Evolutionary conservation across 2,797 vertebrate species (phyloP), one percentile per base, ranked within the genome.

Genomic region (Ceyx erithaca): DNA sequence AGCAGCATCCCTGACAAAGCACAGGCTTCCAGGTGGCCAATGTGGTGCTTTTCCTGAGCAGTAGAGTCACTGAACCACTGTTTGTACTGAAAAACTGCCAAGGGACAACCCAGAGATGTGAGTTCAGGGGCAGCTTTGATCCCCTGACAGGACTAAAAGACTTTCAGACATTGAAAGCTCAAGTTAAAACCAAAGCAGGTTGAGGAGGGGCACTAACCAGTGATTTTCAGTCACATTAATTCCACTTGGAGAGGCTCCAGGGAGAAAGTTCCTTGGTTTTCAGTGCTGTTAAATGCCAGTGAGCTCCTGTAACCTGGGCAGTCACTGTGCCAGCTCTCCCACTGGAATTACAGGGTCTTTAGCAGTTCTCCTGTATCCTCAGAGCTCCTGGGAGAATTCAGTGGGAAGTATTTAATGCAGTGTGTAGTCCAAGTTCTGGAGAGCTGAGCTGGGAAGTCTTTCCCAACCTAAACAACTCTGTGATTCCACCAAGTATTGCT

Each of bases 331-430:
- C 37, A 40, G 37, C 37, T 14, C 14, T 40, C 37, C 37, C 37
- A 14, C 37, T 40, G 37, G 37, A 40, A 40, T 40, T 40, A 40
- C 37, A 40, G 37, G 37, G 37, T 40, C 37, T 40, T 40, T 6
- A 6, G 6, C 6, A 12, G 1, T n/a, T 51, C 35, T 23, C 21
- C 46, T 62, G 10, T 1, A 2, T 9, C 4, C 9, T 7, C 43
- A 10, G 33, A 35, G 37, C 2, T 82, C 67, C 9, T 20, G 6
- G 16, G n/a, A 76, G 49, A 61, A 64, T 2, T 30, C n/a, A 43
- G 40, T 5, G 31, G 46, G 25, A 25, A 22, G 12, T 17, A 4
- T 57, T 80, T 33, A 4, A 4, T 26, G 49, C 16, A 14, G 4
- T 12, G 4, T 33, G 5, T 11, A 52, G 41, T 12, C 48, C 41